Conservation (phyloP, 2,888 invertebrate species). For the Luperina nickerlii region DNA sequence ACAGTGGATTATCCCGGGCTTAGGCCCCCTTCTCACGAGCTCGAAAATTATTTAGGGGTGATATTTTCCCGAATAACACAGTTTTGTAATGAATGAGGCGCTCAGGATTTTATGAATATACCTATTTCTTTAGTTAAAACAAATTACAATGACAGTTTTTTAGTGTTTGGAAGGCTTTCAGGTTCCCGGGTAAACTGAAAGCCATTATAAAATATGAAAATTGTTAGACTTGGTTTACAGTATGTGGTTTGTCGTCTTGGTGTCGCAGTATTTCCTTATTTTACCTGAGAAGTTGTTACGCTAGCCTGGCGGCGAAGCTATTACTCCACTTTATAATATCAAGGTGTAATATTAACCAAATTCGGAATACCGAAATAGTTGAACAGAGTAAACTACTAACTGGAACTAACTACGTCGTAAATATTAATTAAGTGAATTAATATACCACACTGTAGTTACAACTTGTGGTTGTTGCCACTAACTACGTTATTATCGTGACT, state of each 20-base stretch:
- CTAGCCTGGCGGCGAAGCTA: not conserved
- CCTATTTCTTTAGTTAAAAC: not conserved
- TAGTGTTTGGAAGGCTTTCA: not conserved
- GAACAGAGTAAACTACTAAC: slow-evolving; percentile 16
- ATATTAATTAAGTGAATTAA: slow-evolving; percentile 33
- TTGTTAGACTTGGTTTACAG: not conserved
- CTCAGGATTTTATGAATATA: too few species aligned
- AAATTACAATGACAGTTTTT: too few species aligned
- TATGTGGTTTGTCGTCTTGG: not conserved
- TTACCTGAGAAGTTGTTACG: not conserved
- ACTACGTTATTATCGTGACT: not conserved
- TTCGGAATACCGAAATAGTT: slow-evolving; percentile 9
- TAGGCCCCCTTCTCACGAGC: slow-evolving; percentile 10
- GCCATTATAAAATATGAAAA: not conserved
- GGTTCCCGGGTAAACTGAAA: not conserved
- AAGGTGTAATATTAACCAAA: slow-evolving; percentile 8
- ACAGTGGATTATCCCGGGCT: slow-evolving; percentile 35
- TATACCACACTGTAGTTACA: not conserved
- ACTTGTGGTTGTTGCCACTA: not conserved
- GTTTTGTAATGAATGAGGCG: slow-evolving; percentile 27
- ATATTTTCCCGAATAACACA: slow-evolving; percentile 39
- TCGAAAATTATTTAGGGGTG: slow-evolving; percentile 46
- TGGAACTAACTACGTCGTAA: slow-evolving; percentile 27
- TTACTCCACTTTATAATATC: not conserved
- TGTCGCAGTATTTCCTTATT: not conserved